Percentiles rank a stretch among this genome's conserved stretches.
phyloP scores from a whole-genome alignment of 1,140 invertebrate genomes.

The Tyrophagus putrescentiae region DNA sequence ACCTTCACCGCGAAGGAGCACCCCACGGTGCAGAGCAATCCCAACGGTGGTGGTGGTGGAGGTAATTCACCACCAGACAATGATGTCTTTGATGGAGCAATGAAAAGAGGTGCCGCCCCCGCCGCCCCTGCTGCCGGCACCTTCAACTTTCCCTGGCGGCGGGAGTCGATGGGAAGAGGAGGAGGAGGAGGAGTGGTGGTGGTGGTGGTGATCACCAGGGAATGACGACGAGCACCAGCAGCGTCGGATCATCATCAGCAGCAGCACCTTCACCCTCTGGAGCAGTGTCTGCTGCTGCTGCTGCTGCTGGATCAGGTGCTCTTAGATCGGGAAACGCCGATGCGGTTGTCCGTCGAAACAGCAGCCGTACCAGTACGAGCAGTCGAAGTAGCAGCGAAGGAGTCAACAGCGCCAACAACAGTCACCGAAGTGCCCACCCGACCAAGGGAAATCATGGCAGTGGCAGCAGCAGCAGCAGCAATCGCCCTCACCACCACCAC shows the following conservation, averaged over 20 bases:
- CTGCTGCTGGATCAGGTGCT: no score
- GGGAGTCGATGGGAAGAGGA: not conserved
- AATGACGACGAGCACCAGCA: no score
- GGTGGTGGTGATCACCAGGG: no score
- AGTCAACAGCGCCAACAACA: conserved; percentile 46
- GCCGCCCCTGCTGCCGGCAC: not conserved
- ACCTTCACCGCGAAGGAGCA: conserved; percentile 67
- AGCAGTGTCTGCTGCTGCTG: no score
- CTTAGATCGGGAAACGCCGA: no score
- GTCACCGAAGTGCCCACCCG: conserved; percentile 71
- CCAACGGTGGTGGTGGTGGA: not conserved
- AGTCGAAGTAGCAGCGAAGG: not conserved
- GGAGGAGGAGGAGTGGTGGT: not conserved
- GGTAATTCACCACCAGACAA: not conserved
- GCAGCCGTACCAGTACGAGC: not conserved
- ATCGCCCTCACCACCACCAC: conserved; percentile 36
- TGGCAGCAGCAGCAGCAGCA: conserved; percentile 30
- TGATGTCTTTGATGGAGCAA: not conserved
- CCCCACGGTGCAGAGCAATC: conserved; percentile 46
- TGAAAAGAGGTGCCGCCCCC: not conserved
- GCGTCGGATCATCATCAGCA: not conserved
- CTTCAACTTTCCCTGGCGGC: conserved; percentile 9
- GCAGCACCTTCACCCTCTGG: no score
- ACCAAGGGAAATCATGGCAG: conserved; percentile 55
- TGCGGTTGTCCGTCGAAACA: no score